Evolutionary conservation across 2,113 vertebrate species (phyloP), one percentile per base, ranked within the genome.

Genomic region (Acrocephalus kingi): DNA sequence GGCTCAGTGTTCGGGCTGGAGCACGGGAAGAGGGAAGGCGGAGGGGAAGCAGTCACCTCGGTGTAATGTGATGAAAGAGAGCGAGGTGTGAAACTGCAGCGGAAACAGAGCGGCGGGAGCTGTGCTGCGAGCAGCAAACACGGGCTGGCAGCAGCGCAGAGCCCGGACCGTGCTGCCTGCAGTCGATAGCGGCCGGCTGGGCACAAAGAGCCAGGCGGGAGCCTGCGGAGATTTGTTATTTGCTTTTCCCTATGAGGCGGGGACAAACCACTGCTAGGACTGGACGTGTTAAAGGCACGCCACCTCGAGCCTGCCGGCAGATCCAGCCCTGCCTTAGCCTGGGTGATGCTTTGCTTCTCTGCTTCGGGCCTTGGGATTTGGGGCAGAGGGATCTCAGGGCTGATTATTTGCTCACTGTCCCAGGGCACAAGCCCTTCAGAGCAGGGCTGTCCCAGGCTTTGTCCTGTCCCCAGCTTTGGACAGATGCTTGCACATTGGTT

Each of bases 221-320:
- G 10, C 49, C 74, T 0, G 4, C 43, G 1, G 55, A 48, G 31
- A 35, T 22, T 2, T 11, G 37, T 14, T 31, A 28, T 73, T 46
- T 74, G 37, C 6, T 17, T 59, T 64, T 88, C 75, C 48, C 74
- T 6, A 2, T 0, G 21, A 59, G 35, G 31, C 48, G 61, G 13
- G 19, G 87, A 59, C 64, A 67, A 75, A 59, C 10, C 0, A 1
- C 46, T 15, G 55, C 52, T 24, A n/a, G 69, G 13, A 21, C 14
- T 2, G 52, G 63, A 39, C 0, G 4, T 4, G 49, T 45, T 15
- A 12, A 62, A 74, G 69, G 8, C 69, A 54, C 0, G 0, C 45
- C 3, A 7, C 62, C 49, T 45, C 2, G 1, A 54, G 15, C 16
- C 16, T 10, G 46, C 41, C 37, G 13, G 59, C 58, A 45, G 45